A percentile compares a stretch with the other conserved stretches of the same genome.
Conservation (phyloP, 1,140 invertebrate genomes). For the Nomia melanderi region DNA sequence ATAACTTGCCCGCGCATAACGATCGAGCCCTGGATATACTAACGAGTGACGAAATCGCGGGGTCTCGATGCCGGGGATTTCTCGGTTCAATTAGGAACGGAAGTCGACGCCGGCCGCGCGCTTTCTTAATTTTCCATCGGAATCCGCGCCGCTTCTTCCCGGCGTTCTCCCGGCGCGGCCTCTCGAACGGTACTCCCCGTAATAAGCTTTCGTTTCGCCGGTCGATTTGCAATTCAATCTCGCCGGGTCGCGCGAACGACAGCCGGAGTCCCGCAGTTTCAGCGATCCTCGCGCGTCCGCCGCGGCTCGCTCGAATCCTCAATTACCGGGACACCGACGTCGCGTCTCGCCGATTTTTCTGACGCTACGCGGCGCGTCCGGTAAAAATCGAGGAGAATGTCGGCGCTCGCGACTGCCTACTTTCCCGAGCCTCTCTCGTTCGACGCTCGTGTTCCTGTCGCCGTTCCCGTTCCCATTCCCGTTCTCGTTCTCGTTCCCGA, state of each 20-base stretch:
- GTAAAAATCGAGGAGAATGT: slow-evolving; percentile 60
- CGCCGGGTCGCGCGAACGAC: not conserved
- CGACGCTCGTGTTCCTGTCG: too few species aligned
- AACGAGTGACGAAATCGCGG: slow-evolving; percentile 20
- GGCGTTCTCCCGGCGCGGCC: too few species aligned
- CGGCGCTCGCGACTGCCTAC: slow-evolving; percentile 16
- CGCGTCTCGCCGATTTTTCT: slow-evolving; percentile 32
- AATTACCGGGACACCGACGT: slow-evolving; percentile 21
- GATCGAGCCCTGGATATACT: not conserved
- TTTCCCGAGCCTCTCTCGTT: slow-evolving; percentile 38
- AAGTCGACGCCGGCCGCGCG: too few species aligned
- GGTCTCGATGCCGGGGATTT: slow-evolving; percentile 5
- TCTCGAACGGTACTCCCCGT: not conserved
- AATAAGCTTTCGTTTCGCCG: slow-evolving; percentile 4
- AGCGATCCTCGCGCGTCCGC: slow-evolving; percentile 16
- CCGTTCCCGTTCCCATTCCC: slow-evolving; percentile 8
- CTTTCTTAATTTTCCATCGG: not conserved
- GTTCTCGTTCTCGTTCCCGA: slow-evolving; percentile 14
- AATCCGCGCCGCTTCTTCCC: too few species aligned
- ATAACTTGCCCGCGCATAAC: slow-evolving; percentile 23
- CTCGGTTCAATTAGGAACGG: not conserved
- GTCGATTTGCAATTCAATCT: not conserved
- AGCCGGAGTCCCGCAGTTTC: not conserved
- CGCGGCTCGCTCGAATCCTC: slow-evolving; percentile 19
- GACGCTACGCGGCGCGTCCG: not conserved